Base-by-base conservation (phyloP, 2,113 vertebrate species). In the Hystrix brachyura region DNA sequence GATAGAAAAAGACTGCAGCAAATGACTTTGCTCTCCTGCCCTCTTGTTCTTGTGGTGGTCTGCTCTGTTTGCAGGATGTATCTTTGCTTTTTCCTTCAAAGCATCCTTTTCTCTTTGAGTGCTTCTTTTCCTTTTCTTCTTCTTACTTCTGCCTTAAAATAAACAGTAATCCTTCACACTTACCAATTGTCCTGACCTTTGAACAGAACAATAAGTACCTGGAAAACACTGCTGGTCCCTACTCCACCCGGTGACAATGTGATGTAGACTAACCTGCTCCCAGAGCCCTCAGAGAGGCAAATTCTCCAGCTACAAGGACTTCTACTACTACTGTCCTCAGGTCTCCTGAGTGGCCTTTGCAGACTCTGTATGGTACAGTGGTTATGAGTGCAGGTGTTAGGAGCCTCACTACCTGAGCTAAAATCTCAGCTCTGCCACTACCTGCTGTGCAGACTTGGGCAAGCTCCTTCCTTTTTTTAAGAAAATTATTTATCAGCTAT, bases 231-330 rank as follows among this genome's bases (percentile, higher is more conserved):
- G 38, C 9, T 72, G 69, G 4, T 25, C 8, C 38, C 38, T 72
- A 21, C 38, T 72, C n/a, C n/a, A 72, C 69, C 34, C 69, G 11
- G 19, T 43, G n/a, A 72, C 19, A n/a, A 25, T 10, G 13, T 21
- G 7, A 38, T 7, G 0, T 53, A 93, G 43, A n/a, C 1, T 60
- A 46, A 71, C 46, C 48, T 9, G 12, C 4, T 46, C 14, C 17
- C 13, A 32, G 23, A 57, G 27, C 46, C 57, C 55, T 59, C 29
- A 86, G 81, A 80, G 23, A 8, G 46, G 17, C 29, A 62, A 76
- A 14, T 8, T 32, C 21, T 1, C n/a, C 1, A 6, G 32, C 53
- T 8, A 3, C 2, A 11, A 38, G 12, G 4, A 1, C 32, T 87
- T 55, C 59, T 11, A 21, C 48, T 5, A n/a, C 23, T 55, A 82